Percentiles rank a stretch among this genome's conserved stretches.
Conservation (phyloP, 2,888 invertebrate species). For the Coelinius sp. region DNA sequence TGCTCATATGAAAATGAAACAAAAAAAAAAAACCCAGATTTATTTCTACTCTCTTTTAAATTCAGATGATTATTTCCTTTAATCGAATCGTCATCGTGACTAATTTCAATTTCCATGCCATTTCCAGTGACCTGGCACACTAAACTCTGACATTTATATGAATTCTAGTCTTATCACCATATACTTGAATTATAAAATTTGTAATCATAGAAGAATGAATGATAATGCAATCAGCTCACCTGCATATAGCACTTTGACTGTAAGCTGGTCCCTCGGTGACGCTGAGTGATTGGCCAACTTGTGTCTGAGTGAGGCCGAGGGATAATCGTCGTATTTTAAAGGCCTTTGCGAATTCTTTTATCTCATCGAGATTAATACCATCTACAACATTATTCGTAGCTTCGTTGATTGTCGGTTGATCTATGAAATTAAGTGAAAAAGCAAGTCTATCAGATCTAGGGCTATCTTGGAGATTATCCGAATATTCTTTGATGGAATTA, state of each 20-base stretch:
- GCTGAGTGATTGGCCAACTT: constrained; percentile 96
- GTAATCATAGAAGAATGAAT: neutral
- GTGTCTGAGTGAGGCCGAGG: constrained; percentile 95
- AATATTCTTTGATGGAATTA: neutral
- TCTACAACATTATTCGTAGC: constrained; percentile 95
- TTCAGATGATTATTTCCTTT: constrained; percentile 24
- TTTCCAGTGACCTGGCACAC: constrained; percentile 68
- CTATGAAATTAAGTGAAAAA: constrained; percentile 73
- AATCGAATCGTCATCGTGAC: neutral
- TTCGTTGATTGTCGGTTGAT: constrained; percentile 94
- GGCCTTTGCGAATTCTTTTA: constrained; percentile 98
- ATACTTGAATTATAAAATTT: neutral
- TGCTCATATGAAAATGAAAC: neutral
- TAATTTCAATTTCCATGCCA: constrained; percentile 50
- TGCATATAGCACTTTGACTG: constrained; percentile 99
- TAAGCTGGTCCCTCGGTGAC: constrained; percentile 98
- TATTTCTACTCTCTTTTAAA: neutral
- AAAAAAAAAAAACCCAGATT: neutral
- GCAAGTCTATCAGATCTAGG: neutral
- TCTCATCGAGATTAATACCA: constrained; percentile 97
- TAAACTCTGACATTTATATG: constrained; percentile 37
- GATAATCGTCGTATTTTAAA: constrained; percentile 95
- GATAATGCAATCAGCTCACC: constrained; percentile 76
- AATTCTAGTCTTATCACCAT: constrained; percentile 1
- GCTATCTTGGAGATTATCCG: neutral